Base-by-base conservation (phyloP, 2,797 vertebrate species). In the Lithobates sylvaticus region DNA sequence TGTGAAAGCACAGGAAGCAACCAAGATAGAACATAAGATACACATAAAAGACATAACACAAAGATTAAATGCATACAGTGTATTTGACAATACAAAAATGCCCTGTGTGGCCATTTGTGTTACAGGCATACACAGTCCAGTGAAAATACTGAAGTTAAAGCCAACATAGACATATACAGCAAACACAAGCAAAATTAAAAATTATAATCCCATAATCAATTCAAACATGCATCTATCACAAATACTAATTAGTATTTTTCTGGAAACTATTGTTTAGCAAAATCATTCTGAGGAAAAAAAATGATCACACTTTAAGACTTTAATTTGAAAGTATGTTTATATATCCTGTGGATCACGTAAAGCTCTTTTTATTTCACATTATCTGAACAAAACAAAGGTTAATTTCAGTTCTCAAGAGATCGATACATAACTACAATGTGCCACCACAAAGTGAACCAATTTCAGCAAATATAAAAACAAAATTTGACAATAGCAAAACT, bases 1-100 rank as follows among this genome's bases (percentile, higher is more conserved):
- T 88, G 87, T 90, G 87, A 86, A 93, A 92, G 93, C 88, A 91
- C 91, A 94, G 91, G 92, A 95, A 92, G 89, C 88, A 92, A 73
- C 21, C 84, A 88, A 93, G 86, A 93, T 88, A 91, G 89, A 90
- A 88, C 36, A 88, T 85, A 88, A 90, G 81, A 80, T 88, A 92
- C 85, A 87, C 76, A 69, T 87, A 29, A 87, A 87, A 78, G 85
- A 87, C 86, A 81, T 16, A n/a, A 83, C 23, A 89, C 86, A 81
- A 69, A 87, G 83, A 90, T 75, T 32, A 89, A 87, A 89, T 2
- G 71, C 27, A 87, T 26, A 21, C 0, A 80, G 84, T 81, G 47
- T 54, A 39, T 13, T 16, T n/a, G 67, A 74, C 70, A 32, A 10
- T 65, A 44, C 44, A 69, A 44, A 58, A 68, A 73, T 50, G 23